A percentile compares a stretch with the other conserved stretches of the same genome.
phyloP scores from a whole-genome alignment of 2,888 invertebrate genomes.

The Drosophila nr. fundita region DNA sequence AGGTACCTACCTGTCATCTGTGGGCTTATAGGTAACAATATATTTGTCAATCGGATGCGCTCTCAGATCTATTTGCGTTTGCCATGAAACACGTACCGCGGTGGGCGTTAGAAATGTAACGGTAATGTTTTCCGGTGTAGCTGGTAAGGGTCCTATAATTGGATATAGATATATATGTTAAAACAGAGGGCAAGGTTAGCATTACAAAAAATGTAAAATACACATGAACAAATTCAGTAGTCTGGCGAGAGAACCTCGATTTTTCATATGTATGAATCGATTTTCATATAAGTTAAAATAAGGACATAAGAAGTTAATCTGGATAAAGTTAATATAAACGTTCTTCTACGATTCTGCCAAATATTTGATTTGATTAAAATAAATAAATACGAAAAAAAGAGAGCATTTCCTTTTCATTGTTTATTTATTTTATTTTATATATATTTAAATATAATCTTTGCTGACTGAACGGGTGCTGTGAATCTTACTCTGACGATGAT shows the following conservation, averaged over 20 bases:
- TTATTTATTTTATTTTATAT: background rate
- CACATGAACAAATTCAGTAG: background rate
- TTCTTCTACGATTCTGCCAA: background rate
- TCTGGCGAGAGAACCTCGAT: background rate
- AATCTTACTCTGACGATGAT: background rate
- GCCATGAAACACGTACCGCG: slow-evolving; percentile 94
- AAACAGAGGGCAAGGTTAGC: background rate
- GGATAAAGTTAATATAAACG: too few species aligned
- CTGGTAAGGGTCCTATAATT: slow-evolving; percentile 90
- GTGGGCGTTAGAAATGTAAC: slow-evolving; percentile 94
- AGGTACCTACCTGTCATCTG: slow-evolving; percentile 93
- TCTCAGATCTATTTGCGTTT: slow-evolving; percentile 90
- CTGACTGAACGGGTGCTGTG: background rate
- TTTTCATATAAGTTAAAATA: background rate
- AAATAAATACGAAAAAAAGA: background rate
- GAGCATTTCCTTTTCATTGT: background rate
- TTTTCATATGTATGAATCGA: background rate
- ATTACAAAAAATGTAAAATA: slow-evolving; percentile 6
- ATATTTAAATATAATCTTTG: background rate
- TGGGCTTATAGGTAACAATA: slow-evolving; percentile 95
- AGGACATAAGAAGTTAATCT: background rate
- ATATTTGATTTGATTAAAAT: background rate
- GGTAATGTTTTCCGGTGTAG: slow-evolving; percentile 94
- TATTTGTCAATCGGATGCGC: slow-evolving; percentile 90
- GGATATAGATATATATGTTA: slow-evolving; percentile 2